These are phyloP conservation scores for Propithecus perrieri DNA, from an alignment of 2,797 vertebrate species.

Conservation along the genomic window DNA sequence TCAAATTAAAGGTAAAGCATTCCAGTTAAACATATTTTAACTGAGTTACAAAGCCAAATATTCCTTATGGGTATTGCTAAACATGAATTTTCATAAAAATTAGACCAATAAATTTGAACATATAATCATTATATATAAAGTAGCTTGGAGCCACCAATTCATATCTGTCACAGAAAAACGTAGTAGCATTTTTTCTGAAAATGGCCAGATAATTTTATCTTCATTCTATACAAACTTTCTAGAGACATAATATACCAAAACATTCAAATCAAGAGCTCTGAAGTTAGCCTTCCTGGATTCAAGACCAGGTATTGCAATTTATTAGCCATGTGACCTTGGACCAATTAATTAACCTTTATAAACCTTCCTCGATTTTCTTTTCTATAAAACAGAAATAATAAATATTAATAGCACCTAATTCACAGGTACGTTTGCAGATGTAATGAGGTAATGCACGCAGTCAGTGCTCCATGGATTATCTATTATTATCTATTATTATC, in stretches of 20 bases:
- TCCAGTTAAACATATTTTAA: neutral
- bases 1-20: slow-evolving; percentile 1
- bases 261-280: slow-evolving; percentile 2
- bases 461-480: neutral
- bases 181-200: neutral
- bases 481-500: neutral
- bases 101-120: slow-evolving; percentile 10
- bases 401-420: neutral
- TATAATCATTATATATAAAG: slow-evolving; percentile 5
- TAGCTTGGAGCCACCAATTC: neutral
- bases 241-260: neutral
- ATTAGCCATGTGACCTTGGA: neutral
- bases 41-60: slow-evolving; percentile 21
- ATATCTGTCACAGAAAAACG: slow-evolving; percentile 6
- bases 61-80: slow-evolving; percentile 12
- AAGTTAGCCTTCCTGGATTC: neutral
- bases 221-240: neutral
- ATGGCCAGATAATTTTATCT: slow-evolving; percentile 26
- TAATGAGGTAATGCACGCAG: neutral
- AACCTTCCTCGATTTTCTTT: neutral
- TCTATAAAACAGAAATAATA: neutral
- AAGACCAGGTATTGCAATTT: neutral
- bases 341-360: slow-evolving; percentile 1
- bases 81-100: slow-evolving; percentile 37
- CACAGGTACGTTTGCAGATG: neutral